A percentile compares a stretch with the other conserved stretches of the same genome.
phyloP scores from a whole-genome alignment of 2,113 vertebrate genomes.

The Equus przewalskii region DNA sequence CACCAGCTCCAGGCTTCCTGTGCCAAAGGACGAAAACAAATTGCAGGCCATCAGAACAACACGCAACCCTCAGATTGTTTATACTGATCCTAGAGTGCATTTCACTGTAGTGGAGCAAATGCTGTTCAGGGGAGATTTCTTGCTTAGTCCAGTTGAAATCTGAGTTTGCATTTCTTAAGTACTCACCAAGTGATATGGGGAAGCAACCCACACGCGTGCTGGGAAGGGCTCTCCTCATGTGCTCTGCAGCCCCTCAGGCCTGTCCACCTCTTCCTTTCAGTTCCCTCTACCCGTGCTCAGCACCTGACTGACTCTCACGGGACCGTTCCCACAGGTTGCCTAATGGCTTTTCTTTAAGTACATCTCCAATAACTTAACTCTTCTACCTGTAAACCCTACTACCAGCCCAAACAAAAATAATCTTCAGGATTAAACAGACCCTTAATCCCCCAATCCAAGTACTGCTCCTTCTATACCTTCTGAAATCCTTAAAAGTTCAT shows the following conservation, averaged over 20 bases:
- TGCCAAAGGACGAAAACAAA: not conserved
- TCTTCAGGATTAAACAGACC: not conserved
- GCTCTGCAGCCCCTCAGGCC: not conserved
- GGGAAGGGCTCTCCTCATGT: not conserved
- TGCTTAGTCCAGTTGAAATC: not conserved
- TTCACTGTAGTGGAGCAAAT: not conserved
- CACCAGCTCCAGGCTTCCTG: not conserved
- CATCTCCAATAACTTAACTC: constrained; percentile 1
- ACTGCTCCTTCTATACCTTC: not conserved
- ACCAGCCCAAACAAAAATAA: not conserved
- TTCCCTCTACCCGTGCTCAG: not conserved
- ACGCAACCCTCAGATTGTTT: not conserved
- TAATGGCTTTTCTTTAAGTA: constrained; percentile 14
- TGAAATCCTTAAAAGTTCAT: constrained; percentile 46
- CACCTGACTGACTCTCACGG: not conserved
- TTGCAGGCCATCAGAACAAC: not conserved
- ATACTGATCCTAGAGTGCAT: not conserved
- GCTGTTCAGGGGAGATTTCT: not conserved
- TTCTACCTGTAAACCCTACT: not conserved
- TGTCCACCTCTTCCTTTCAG: not conserved
- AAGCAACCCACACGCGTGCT: not conserved
- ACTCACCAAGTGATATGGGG: not conserved
- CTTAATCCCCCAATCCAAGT: not conserved
- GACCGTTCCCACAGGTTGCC: not conserved
- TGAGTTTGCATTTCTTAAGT: not conserved